Evolutionary conservation across 1,140 invertebrate species (phyloP), one percentile per base, ranked within the genome.

Genomic region (Maniola jurtina): DNA sequence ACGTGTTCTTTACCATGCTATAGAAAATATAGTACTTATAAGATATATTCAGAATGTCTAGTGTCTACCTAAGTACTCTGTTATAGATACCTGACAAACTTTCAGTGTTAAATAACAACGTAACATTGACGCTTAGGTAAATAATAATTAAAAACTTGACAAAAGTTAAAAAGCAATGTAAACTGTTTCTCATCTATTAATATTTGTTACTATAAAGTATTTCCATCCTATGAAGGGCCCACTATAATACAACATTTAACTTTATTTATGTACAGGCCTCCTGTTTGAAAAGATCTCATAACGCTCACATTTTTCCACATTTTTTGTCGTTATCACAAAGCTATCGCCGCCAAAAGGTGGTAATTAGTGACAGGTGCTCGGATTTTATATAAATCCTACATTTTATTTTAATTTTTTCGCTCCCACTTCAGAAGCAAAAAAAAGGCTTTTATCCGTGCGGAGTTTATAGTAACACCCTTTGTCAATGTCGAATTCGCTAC

Each of bases 291-390:
- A 66, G 64, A 74, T 69, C 66, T 66, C 68, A 75, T 80, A 80
- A 79, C 72, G 70, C 67, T 77, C 70, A 78, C 66, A 79, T 25
- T 25, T 25, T 25, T 25, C 25, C 25, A 25, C 25, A 77, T 79
- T 81, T 80, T 79, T 85, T 40, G 9, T 81, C 79, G 61, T 62
- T 66, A 77, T 80, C 74, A 77, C 77, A 83, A 86, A 79, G 76
- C 72, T 36, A 78, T 75, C 76, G 71, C 87, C 87, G 87, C 84
- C 88, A 80, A 87, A 89, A 85, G 84, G 88, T 86, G 86, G 86
- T 83, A 90, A 90, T 90, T 90, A 88, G 82, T 69, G 77, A 90
- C 88, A 90, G 88, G 88, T 88, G 84, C 78, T 78, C 72, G 71
- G 70, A 80, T 84, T 79, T 81, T 79, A 69, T 76, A 89, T 87